Conservation (phyloP, 2,888 invertebrate species). For the Xylota segnis region DNA sequence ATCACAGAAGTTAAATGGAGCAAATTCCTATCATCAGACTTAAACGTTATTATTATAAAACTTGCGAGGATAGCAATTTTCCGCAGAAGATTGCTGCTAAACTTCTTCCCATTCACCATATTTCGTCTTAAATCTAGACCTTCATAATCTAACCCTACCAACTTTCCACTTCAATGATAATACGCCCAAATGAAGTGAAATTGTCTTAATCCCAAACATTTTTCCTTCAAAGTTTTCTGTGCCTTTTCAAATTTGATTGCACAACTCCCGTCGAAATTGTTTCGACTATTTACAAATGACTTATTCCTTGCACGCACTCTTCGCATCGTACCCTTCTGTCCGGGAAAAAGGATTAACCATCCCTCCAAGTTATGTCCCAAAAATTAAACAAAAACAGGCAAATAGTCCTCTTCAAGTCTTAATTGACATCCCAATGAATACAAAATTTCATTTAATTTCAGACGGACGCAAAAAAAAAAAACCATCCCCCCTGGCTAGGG, state of each 20-base stretch:
- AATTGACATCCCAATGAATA: conserved; percentile 66
- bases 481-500: not conserved
- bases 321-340: not conserved
- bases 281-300: not conserved
- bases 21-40: too few relatives aligned
- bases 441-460: conserved; percentile 49
- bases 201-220: conserved; percentile 15
- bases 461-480: conserved; percentile 48
- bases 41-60: too few relatives aligned
- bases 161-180: conserved; percentile 2
- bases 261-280: not conserved
- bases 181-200: conserved; percentile 27
- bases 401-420: conserved; percentile 44
- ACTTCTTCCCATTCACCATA: not conserved
- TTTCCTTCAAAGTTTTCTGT: not conserved
- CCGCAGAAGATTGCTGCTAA: too few relatives aligned
- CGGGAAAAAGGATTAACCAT: conserved; percentile 40
- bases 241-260: conserved; percentile 23
- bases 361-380: conserved; percentile 40
- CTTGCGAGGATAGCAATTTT: too few relatives aligned
- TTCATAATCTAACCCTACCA: not conserved
- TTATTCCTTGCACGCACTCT: conserved; percentile 31
- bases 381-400: conserved; percentile 46
- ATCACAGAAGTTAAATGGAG: too few relatives aligned
- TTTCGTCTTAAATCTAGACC: not conserved